Evolutionary conservation across 2,113 vertebrate genomes (phyloP), one percentile per base, ranked within the genome.

Genomic region (Melanotaenia duboulayi): DNA sequence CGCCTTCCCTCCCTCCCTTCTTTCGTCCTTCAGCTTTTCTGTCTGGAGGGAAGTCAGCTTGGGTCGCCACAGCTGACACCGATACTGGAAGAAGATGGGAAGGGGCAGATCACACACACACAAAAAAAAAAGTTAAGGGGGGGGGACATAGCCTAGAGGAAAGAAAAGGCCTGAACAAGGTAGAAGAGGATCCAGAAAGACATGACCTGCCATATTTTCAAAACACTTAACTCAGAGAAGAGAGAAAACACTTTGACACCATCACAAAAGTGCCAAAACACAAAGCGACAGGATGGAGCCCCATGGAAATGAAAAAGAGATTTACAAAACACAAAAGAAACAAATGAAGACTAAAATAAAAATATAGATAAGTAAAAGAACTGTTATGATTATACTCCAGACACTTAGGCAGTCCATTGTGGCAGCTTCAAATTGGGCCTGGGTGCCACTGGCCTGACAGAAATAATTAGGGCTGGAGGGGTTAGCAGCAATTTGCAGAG

Each of bases 21-120:
- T 23, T 57, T 70, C 12, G 56, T 71, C 71, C 74, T 66, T 71
- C 64, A 74, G 62, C 80, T 84, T 58, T 84, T 87, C 86, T 19
- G 70, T 78, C 70, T 64, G 44, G 49, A 69, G 54, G 44, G 4
- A 95, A 74, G 74, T 83, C 93, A 59, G 95, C 94, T 87, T 98
- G 97, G 13, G 95, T 95, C 49, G 92, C 96, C 81, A 88, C 92
- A 67, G 71, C 81, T 73, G 89, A 94, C 71, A 90, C 76, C 35
- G 90, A 79, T 25, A 87, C 95, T 96, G 62, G 44, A 65, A 56
- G 74, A 65, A 82, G 28, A 59, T 60, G 55, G 71, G 23, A 3
- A 55, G 51, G 23, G 54, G 49, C 40, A 56, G 23, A 64, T 64
- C 19, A 42, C 56, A 78, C 16, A 51, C 57, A 71, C 13, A 58